Base-by-base conservation (phyloP, 2,888 invertebrate genomes). In the Mimachlamys varia region DNA sequence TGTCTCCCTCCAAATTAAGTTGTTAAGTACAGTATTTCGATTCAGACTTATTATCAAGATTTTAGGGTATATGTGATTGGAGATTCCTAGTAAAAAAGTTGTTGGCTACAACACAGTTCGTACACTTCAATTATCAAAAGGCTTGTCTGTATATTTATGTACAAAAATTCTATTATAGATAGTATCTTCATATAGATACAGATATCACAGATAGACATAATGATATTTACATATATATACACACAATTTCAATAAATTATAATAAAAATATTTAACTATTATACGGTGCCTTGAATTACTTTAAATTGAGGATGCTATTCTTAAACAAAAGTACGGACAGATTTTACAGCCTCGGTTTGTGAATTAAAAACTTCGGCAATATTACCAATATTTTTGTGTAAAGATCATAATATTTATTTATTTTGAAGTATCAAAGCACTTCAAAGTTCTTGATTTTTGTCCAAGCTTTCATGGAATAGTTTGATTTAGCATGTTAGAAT, bases 221-320 rank as follows among this genome's bases (percentile, higher is more conserved):
- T 27, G 1, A 12, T 76, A 76, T 76, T 76, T 76, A 76, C 76
- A 76, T 76, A 76, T 76, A 76, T 76, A 15, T 76, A 76, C 76
- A 76, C 58, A 58, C 58, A 58, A 58, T 58, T 58, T 58, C 19
- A 22, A 58, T 22, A 58, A 53, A 58, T n/a, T 33, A 27, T 33
- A 76, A 2, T 33, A 33, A 33, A 76, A 22, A 10, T n/a, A n/a
- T n/a, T n/a, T n/a, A n/a, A n/a, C n/a, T n/a, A n/a, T n/a, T n/a
- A n/a, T n/a, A n/a, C n/a, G n/a, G n/a, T n/a, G n/a, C n/a, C n/a
- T n/a, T n/a, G n/a, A n/a, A n/a, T n/a, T n/a, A n/a, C n/a, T n/a
- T n/a, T n/a, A n/a, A n/a, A n/a, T n/a, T n/a, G n/a, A n/a, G n/a
- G n/a, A n/a, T n/a, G n/a, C n/a, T n/a, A n/a, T n/a, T n/a, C n/a